Evolutionary conservation across 2,888 invertebrate species (phyloP).

Genomic region (Oeneis ivallda): DNA sequence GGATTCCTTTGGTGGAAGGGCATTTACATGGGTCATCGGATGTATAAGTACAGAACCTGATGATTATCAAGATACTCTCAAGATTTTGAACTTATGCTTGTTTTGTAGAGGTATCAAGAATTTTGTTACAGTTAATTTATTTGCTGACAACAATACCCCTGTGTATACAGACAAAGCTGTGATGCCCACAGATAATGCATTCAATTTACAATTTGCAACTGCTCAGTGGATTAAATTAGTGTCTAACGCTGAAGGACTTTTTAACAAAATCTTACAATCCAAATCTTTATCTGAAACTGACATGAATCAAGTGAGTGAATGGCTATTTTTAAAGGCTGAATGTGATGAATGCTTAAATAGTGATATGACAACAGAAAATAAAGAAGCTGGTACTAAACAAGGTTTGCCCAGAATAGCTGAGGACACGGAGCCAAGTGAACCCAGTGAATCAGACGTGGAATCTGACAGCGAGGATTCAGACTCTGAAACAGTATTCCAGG

Average conservation of each 20-base stretch:
- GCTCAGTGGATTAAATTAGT: constrained; percentile 91
- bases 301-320: constrained; percentile 88
- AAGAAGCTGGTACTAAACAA: constrained; percentile 68
- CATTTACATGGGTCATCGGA: constrained; percentile 87
- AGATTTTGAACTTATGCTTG: constrained; percentile 85
- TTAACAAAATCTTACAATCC: constrained; percentile 87
- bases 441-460: constrained; percentile 83
- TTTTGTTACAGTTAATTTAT: constrained; percentile 87
- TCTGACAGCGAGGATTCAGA: constrained; percentile 83
- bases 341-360: constrained; percentile 90
- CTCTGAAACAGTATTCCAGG: constrained; percentile 84
- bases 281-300: constrained; percentile 87
- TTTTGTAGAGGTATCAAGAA: constrained; percentile 86
- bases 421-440: constrained; percentile 82
- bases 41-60: constrained; percentile 87
- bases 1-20: constrained; percentile 89
- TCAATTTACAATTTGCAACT: constrained; percentile 91
- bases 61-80: constrained; percentile 85
- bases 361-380: constrained; percentile 75
- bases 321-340: constrained; percentile 93
- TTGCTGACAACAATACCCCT: constrained; percentile 84
- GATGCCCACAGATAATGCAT: constrained; percentile 70
- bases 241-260: constrained; percentile 91
- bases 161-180: constrained; percentile 69
- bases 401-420: constrained; percentile 76